Base-by-base conservation (phyloP, 2,797 vertebrate species). In the Cossypha heuglini region DNA sequence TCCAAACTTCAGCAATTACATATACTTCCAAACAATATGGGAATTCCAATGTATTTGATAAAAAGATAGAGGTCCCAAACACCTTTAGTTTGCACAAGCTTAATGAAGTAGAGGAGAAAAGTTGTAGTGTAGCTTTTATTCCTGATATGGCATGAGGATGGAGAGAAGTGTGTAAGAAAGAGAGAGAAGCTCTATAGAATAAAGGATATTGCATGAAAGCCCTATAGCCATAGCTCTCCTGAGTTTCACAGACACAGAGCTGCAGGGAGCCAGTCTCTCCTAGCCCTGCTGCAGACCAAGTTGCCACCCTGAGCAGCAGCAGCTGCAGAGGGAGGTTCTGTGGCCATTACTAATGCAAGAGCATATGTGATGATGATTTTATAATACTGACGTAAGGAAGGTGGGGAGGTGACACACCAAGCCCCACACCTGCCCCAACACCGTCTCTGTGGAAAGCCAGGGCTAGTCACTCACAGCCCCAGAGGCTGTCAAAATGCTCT, bases 371-470 rank as follows among this genome's bases (percentile, higher is more conserved):
- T 21, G 73, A 86, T 91, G 88, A 83, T 82, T 95, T 86, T 88
- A 72, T 46, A 58, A 40, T 11, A 37, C 61, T 94, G 93, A 96
- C 0, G 28, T 93, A 42, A 94, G 58, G 76, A 24, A 78, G 90
- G 81, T 89, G 84, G 71, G 81, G 84, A 94, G 71, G 67, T 90
- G 94, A 51, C 87, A 72, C 31, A 5, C 79, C 91, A 58, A 80
- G 64, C 28, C 79, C 82, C 64, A 80, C 75, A 55, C 79, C 93
- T 93, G 76, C 79, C 31, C 1, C 46, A n/a, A 16, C 17, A 2
- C 61, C 2, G 0, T 78, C 48, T 28, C 64, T 52, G 3, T 26
- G 58, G 64, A 88, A 75, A 80, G 73, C 46, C 64, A 51, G 49
- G 4, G 0, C 68, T 49, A 26, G 17, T 67, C 75, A 77, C 42